phyloP scores from a whole-genome alignment of 2,888 invertebrate species.

The Apodemia zela region DNA sequence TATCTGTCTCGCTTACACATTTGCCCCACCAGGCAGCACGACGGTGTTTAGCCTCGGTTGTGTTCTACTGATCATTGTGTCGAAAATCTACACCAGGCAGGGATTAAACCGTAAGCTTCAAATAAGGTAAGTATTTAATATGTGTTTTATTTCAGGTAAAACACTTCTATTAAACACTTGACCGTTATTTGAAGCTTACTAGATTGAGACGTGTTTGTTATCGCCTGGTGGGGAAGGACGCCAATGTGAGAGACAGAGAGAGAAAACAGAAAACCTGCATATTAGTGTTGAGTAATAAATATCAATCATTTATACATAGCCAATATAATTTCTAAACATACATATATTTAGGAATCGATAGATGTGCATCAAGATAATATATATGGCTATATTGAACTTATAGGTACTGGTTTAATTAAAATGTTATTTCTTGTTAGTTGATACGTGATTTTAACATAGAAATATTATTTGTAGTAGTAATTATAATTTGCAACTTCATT shows the following conservation, averaged over 20 bases:
- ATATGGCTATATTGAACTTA: too few relatives aligned
- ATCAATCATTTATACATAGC: neutral
- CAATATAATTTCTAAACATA: neutral
- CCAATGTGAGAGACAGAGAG: neutral
- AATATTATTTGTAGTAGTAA: neutral
- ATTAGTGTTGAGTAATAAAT: too few relatives aligned
- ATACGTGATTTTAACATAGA: too few relatives aligned
- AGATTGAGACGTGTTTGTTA: conserved; percentile 12
- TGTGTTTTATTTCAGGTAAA: conserved; percentile 12
- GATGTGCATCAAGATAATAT: too few relatives aligned
- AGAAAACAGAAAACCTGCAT: too few relatives aligned
- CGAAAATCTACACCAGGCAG: conserved; percentile 9
- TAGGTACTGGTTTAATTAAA: neutral
- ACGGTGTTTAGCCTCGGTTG: neutral
- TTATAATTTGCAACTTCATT: neutral
- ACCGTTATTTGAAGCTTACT: conserved; percentile 9
- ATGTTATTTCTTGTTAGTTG: neutral
- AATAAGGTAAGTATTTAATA: conserved; percentile 13
- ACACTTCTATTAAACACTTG: conserved; percentile 1
- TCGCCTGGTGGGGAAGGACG: neutral
- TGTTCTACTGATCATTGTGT: conserved; percentile 7
- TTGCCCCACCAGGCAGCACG: neutral
- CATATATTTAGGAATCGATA: too few relatives aligned
- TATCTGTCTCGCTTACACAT: neutral
- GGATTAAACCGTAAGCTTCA: conserved; percentile 2